phyloP scores from a whole-genome alignment of 2,797 vertebrate species.

The Micrastur ruficollis region DNA sequence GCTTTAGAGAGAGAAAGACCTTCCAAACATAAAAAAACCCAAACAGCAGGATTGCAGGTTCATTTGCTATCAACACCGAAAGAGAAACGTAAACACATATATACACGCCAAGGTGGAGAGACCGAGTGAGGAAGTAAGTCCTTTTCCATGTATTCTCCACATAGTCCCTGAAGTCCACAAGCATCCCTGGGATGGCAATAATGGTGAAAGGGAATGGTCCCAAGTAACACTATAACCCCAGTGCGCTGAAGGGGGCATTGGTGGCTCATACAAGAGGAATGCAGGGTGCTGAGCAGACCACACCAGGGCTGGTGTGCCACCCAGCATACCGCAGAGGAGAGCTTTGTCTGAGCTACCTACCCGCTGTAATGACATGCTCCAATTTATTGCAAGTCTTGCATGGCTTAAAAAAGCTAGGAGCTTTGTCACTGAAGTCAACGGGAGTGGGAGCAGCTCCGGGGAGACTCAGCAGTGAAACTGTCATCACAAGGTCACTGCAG shows the following conservation, averaged over 20 bases:
- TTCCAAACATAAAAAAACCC: background rate
- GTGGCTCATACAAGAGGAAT: background rate
- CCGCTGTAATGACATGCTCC: background rate
- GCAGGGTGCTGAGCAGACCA: background rate
- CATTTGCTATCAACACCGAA: background rate
- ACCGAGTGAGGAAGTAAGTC: background rate
- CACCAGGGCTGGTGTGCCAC: background rate
- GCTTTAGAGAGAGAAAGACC: background rate
- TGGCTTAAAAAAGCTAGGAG: background rate
- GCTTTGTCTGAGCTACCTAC: background rate
- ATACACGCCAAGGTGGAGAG: background rate
- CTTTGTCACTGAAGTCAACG: background rate
- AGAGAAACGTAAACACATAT: background rate
- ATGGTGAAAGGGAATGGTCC: background rate
- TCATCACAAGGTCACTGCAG: background rate
- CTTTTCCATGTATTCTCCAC: background rate
- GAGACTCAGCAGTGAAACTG: background rate
- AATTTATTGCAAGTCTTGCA: background rate
- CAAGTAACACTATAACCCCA: background rate
- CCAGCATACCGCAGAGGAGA: background rate
- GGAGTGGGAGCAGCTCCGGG: background rate
- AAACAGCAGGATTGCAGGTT: background rate
- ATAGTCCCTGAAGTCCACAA: background rate
- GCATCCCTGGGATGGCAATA: background rate
- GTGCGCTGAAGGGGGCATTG: constrained; percentile 19